These are phyloP conservation scores for Carollia perspicillata DNA, from an alignment of 2,113 vertebrate species.

Conservation along the genomic window DNA sequence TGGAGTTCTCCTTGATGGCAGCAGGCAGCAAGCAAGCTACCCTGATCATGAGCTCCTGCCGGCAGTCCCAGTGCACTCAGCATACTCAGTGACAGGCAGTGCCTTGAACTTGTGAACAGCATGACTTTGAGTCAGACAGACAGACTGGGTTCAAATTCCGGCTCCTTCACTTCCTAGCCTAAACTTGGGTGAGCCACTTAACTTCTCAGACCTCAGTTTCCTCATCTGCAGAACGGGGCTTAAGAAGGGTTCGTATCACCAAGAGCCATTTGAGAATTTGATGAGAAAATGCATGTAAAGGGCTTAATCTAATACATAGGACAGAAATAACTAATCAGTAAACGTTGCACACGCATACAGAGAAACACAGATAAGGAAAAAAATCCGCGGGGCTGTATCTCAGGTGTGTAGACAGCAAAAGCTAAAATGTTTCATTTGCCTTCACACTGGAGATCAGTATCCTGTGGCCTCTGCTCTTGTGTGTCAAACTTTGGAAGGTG, in stretches of 20 bases:
- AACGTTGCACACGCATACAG: neutral
- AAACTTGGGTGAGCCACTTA: neutral
- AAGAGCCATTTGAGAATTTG: neutral
- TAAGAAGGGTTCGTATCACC: neutral
- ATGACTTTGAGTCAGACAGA: neutral
- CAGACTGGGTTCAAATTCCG: neutral
- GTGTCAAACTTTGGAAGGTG: neutral
- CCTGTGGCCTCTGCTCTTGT: neutral
- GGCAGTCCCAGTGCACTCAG: too few species aligned
- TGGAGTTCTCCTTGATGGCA: neutral
- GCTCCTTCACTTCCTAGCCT: neutral
- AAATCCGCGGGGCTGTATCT: neutral
- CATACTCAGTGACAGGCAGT: neutral
- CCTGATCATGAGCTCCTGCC: fast-evolving
- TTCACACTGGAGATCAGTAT: neutral
- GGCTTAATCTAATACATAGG: neutral
- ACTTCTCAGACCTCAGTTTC: neutral
- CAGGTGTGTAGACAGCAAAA: neutral
- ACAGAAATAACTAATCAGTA: neutral
- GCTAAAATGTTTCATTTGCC: neutral
- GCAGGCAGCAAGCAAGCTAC: neutral
- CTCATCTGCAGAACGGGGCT: neutral
- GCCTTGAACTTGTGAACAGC: neutral
- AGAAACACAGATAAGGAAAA: neutral
- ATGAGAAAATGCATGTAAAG: neutral